phyloP scores from a whole-genome alignment of 2,888 invertebrate genomes.

The Dynastes tityus region DNA sequence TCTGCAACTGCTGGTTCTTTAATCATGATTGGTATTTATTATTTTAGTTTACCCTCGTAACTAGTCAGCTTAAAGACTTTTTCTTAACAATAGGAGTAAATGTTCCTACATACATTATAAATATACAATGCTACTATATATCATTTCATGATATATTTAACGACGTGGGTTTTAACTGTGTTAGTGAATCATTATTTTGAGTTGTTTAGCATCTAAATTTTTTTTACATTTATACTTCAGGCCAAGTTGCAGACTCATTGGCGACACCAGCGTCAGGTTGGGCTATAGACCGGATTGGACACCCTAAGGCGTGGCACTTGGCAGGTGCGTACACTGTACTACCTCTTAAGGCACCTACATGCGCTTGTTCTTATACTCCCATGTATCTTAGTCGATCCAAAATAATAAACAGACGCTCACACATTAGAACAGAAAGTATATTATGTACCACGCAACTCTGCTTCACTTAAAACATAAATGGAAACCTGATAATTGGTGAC shows the following conservation, averaged over 20 bases:
- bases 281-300: conserved; percentile 85
- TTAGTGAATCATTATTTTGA: conserved; percentile 41
- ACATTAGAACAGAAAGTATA: conserved; percentile 24
- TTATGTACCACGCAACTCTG: conserved; percentile 19
- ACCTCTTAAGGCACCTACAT: conserved; percentile 38
- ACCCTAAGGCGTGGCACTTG: conserved; percentile 89
- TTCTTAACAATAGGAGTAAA: no score
- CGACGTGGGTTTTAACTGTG: conserved; percentile 30
- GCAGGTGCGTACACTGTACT: conserved; percentile 74
- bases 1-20: conserved; percentile 76
- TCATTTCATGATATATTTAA: conserved; percentile 18
- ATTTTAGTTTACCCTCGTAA: conserved; percentile 13
- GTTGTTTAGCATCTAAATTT: conserved; percentile 42
- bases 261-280: conserved; percentile 89
- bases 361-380: conserved; percentile 21
- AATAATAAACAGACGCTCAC: conserved; percentile 27
- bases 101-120: background rate
- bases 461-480: conserved; percentile 10
- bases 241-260: conserved; percentile 89
- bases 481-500: background rate
- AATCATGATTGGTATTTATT: conserved; percentile 78
- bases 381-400: conserved; percentile 27
- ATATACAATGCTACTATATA: conserved; percentile 17
- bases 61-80: background rate
- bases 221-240: conserved; percentile 70